Conservation (phyloP, 2,888 invertebrate species). For the Acanthosoma haemorrhoidale region DNA sequence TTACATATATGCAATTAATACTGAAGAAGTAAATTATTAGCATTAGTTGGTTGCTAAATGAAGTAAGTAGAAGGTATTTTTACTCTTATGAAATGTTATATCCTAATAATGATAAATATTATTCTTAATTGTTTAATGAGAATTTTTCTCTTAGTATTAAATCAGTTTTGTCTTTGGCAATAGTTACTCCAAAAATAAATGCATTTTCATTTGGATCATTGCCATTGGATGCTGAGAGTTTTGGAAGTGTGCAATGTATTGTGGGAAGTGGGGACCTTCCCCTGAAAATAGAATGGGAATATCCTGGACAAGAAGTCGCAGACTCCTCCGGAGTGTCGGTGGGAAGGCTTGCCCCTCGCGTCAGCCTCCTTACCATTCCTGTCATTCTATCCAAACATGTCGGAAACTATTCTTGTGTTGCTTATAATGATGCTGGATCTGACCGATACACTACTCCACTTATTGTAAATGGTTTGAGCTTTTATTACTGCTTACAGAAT, state of each 20-base stretch:
- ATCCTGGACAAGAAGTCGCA: slow-evolving; percentile 46
- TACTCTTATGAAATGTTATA: no score
- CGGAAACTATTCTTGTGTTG: slow-evolving; percentile 60
- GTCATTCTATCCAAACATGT: slow-evolving; percentile 55
- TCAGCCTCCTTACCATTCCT: slow-evolving; percentile 62
- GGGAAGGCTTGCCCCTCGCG: slow-evolving; percentile 16
- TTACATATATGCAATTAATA: no score
- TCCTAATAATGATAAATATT: no score
- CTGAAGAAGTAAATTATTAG: no score
- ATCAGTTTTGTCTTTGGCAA: neutral
- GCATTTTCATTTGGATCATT: slow-evolving; percentile 39
- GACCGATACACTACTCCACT: slow-evolving; percentile 62
- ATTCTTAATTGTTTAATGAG: no score
- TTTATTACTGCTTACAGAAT: slow-evolving; percentile 27
- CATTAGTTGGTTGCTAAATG: no score
- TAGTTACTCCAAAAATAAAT: slow-evolving; percentile 36
- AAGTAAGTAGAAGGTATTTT: no score
- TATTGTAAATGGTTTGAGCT: slow-evolving; percentile 59
- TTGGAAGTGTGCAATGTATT: slow-evolving; percentile 50
- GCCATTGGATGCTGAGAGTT: slow-evolving; percentile 39
- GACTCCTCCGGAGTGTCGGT: slow-evolving; percentile 20
- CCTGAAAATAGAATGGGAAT: slow-evolving; percentile 61
- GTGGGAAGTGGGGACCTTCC: slow-evolving; percentile 56
- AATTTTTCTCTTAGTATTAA: neutral
- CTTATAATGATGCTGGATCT: slow-evolving; percentile 53